These are phyloP conservation scores for Gasteruption jaculator DNA, from an alignment of 2,888 invertebrate genomes.

Conservation along the genomic window DNA sequence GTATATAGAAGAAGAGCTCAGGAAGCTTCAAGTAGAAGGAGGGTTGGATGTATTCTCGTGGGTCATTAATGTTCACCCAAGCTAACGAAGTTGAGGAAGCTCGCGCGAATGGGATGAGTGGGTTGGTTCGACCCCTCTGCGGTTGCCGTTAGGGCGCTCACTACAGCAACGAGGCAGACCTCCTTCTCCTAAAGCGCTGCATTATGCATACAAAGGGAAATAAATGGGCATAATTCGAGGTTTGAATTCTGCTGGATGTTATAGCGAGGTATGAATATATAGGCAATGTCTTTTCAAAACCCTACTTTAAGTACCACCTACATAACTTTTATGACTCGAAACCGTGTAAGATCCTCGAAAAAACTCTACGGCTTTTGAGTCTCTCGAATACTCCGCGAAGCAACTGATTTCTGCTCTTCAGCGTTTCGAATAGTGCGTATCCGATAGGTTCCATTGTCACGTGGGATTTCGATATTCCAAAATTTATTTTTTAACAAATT, in stretches of 20 bases:
- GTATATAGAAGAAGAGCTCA: slow-evolving; percentile 12
- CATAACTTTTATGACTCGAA: no score
- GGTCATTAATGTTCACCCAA: slow-evolving; percentile 39
- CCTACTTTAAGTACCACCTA: not conserved
- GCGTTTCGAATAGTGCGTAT: no score
- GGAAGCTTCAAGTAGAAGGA: no score
- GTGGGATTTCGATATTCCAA: no score
- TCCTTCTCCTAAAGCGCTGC: slow-evolving; percentile 22
- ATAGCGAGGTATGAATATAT: not conserved
- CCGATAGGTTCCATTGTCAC: no score
- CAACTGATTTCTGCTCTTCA: no score
- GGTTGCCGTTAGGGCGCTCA: not conserved
- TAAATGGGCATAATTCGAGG: slow-evolving; percentile 34
- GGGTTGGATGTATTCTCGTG: slow-evolving; percentile 34
- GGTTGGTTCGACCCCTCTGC: slow-evolving; percentile 15
- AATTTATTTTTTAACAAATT: not conserved
- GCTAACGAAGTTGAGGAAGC: slow-evolving; percentile 35
- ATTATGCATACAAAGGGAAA: slow-evolving; percentile 35
- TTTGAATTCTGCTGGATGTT: slow-evolving; percentile 1
- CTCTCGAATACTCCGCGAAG: no score
- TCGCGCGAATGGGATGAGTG: slow-evolving; percentile 14
- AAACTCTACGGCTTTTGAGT: no score
- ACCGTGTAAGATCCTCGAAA: no score
- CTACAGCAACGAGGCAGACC: not conserved
- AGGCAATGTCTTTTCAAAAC: slow-evolving; percentile 1